Evolutionary conservation across 2,888 invertebrate species (phyloP).

Genomic region (Carabus problematicus): DNA sequence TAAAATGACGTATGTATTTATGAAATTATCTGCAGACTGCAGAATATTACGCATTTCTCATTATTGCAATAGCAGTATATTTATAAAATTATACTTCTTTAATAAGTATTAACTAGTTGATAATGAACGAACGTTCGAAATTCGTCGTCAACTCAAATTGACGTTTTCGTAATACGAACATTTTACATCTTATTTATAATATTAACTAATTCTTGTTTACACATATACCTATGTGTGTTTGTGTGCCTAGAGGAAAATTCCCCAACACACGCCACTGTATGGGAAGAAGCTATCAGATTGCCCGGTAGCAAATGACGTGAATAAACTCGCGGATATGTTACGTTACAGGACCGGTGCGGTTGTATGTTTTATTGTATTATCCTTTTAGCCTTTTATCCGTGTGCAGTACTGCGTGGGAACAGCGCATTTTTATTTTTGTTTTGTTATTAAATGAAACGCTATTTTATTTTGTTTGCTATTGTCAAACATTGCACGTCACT

Average conservation of each 20-base stretch:
- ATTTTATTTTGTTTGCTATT: constrained; percentile 26
- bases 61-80: too few species aligned
- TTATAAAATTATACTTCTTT: too few species aligned
- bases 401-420: constrained; percentile 20
- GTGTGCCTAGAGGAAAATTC: not conserved
- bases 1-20: too few species aligned
- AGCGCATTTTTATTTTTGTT: constrained; percentile 22
- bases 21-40: too few species aligned
- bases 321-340: constrained; percentile 8
- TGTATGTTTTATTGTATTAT: constrained; percentile 32
- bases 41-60: too few species aligned
- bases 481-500: constrained; percentile 32
- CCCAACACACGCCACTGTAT: not conserved
- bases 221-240: not conserved
- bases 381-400: constrained; percentile 7
- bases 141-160: too few species aligned
- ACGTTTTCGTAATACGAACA: too few species aligned
- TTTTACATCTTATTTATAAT: too few species aligned
- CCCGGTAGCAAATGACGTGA: constrained; percentile 31
- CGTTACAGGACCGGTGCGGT: not conserved
- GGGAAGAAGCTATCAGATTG: constrained; percentile 17
- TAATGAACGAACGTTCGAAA: too few species aligned
- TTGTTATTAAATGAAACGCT: constrained; percentile 6
- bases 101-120: too few species aligned
- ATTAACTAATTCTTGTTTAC: too few species aligned